These are phyloP conservation scores for Bombus turneri DNA, from an alignment of 1,140 invertebrate genomes.

Conservation along the genomic window DNA sequence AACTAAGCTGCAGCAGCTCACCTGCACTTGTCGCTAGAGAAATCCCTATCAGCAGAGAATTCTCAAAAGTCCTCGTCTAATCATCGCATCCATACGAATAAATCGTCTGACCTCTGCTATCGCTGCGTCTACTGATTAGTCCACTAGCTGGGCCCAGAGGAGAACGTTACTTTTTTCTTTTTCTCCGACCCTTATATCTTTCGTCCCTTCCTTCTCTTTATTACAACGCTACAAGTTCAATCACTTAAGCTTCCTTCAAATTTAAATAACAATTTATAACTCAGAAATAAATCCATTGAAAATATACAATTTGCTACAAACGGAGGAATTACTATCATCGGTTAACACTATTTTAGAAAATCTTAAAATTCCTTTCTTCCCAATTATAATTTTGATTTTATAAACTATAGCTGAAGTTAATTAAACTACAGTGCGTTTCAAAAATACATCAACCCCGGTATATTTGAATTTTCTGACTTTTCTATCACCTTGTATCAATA, in stretches of 20 bases:
- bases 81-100: background rate
- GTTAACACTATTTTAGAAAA: too few species aligned
- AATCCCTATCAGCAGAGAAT: background rate
- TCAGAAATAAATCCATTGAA: background rate
- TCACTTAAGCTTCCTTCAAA: background rate
- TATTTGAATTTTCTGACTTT: background rate
- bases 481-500: too few species aligned
- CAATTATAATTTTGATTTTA: background rate
- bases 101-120: background rate
- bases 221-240: background rate
- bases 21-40: background rate
- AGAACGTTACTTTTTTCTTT: background rate
- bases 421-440: background rate
- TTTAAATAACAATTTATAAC: background rate
- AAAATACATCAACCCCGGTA: background rate
- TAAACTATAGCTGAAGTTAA: background rate
- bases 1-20: background rate
- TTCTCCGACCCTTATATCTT: background rate
- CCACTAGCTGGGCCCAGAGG: background rate
- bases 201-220: background rate
- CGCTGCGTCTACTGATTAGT: background rate
- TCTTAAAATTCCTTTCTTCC: background rate
- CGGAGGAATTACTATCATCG: background rate
- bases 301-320: background rate
- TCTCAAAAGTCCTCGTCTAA: constrained; percentile 4